phyloP scores from a whole-genome alignment of 2,113 vertebrate species.

The Cricetomys ansorgei region DNA sequence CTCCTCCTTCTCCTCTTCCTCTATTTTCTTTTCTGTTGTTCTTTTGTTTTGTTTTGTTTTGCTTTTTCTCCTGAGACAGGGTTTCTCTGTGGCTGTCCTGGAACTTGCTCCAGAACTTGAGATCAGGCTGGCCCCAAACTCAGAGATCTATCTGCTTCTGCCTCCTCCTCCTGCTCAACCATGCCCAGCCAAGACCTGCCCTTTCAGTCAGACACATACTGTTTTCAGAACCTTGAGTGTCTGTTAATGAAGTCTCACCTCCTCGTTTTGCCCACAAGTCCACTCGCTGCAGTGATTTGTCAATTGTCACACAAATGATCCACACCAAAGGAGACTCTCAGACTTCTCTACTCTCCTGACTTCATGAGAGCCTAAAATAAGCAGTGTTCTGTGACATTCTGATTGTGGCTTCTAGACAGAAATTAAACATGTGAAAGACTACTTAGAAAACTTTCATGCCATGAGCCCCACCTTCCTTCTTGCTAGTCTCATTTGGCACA shows the following conservation, averaged over 20 bases:
- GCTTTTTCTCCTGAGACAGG: too few species aligned
- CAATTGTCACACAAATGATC: neutral
- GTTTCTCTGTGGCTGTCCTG: neutral
- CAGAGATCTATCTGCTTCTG: neutral
- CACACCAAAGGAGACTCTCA: neutral
- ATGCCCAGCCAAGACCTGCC: neutral
- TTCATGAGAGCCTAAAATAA: neutral
- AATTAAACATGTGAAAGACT: neutral
- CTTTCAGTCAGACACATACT: neutral
- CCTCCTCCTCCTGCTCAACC: neutral
- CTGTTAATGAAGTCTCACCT: neutral
- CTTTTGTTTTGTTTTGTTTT: too few species aligned
- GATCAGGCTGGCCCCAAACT: neutral
- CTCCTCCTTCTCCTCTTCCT: neutral
- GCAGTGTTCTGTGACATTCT: neutral
- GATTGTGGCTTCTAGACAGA: neutral
- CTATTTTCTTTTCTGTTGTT: too few species aligned
- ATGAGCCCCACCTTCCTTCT: neutral
- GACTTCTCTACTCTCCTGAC: neutral
- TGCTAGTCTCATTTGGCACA: fast-evolving
- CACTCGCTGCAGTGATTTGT: neutral
- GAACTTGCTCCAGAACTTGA: neutral
- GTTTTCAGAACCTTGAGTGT: neutral
- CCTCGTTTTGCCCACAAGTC: neutral
- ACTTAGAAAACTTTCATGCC: neutral